These are phyloP conservation scores for Cecropterus lyciades DNA, from an alignment of 1,140 invertebrate species.

Conservation along the genomic window DNA sequence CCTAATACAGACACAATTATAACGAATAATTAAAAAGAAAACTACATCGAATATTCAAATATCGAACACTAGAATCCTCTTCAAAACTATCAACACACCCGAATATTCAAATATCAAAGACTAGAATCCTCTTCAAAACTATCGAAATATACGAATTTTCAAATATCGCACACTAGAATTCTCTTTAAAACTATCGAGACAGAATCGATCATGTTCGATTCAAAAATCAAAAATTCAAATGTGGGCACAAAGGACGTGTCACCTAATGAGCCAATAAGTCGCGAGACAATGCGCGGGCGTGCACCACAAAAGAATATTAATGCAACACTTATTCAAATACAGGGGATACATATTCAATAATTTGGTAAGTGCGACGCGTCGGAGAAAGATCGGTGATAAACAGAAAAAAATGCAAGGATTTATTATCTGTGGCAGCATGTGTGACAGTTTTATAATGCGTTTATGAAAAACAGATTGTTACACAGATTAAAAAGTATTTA, in stretches of 20 bases:
- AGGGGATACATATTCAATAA: slow-evolving; percentile 71
- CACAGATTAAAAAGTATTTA: no score
- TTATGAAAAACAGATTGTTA: no score
- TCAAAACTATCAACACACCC: no score
- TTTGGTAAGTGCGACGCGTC: slow-evolving; percentile 37
- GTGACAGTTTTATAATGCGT: no score
- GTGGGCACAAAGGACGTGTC: slow-evolving; percentile 62
- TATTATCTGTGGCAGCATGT: no score
- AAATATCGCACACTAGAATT: slow-evolving; percentile 15
- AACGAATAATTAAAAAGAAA: no score
- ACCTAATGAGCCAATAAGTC: slow-evolving; percentile 82
- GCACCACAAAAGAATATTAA: slow-evolving; percentile 82
- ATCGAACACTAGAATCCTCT: no score
- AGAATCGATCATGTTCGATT: slow-evolving; percentile 72
- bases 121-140: no score
- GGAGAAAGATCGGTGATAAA: neutral
- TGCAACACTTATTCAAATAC: slow-evolving; percentile 82
- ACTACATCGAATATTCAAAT: no score
- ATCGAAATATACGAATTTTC: no score
- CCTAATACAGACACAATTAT: no score
- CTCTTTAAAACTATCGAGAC: slow-evolving; percentile 27
- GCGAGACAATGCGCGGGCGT: slow-evolving; percentile 77
- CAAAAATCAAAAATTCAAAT: slow-evolving; percentile 73
- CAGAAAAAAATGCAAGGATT: neutral
- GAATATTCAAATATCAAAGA: no score